Percentiles rank a stretch among this genome's conserved stretches.
These are phyloP conservation scores for Eristalis pertinax DNA, from an alignment of 2,888 invertebrate species.

Conservation along the genomic window DNA sequence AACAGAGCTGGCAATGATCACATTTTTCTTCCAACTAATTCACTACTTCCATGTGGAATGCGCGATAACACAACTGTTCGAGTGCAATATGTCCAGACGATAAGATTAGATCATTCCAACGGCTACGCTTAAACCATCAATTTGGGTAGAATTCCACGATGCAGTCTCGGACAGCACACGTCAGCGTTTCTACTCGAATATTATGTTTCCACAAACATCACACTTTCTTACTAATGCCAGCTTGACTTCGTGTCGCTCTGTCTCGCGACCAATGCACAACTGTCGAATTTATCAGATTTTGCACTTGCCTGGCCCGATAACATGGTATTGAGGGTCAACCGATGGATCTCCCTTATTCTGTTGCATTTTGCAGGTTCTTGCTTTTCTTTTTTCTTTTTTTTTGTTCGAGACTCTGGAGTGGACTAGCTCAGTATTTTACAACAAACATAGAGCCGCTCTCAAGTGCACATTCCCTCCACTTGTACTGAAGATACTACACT, in stretches of 20 bases:
- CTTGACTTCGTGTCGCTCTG: neutral
- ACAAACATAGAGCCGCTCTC: neutral
- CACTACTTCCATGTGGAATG: neutral
- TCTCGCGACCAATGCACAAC: neutral
- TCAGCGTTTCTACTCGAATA: neutral
- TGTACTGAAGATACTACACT: neutral
- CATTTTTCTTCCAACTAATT: neutral
- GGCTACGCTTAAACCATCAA: neutral
- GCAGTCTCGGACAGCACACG: neutral
- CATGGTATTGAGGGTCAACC: neutral
- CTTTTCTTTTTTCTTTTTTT: neutral
- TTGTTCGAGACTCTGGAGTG: neutral
- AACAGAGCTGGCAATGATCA: neutral
- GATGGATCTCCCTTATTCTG: neutral
- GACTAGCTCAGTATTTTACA: neutral
- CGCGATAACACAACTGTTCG: neutral
- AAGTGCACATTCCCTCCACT: neutral
- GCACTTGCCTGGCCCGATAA: neutral
- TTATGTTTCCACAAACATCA: neutral
- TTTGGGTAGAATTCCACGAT: too few species aligned
- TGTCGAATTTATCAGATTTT: neutral
- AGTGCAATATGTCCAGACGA: neutral
- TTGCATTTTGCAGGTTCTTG: neutral
- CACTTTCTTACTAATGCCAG: neutral
- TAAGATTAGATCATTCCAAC: neutral